Evolutionary conservation across 1,140 invertebrate genomes (phyloP).

Genomic region (Phthorimaea operculella): DNA sequence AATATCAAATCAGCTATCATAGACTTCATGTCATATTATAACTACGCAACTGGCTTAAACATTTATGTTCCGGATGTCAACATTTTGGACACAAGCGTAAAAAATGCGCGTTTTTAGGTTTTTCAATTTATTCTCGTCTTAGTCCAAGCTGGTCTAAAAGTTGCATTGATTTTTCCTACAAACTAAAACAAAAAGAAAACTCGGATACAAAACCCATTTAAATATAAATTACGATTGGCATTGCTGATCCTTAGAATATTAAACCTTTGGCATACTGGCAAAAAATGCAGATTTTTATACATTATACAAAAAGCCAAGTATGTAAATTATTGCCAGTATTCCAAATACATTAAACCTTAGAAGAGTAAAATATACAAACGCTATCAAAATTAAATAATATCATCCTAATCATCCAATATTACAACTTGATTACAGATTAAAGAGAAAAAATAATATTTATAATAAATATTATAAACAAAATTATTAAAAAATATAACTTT

Average conservation of each 20-base stretch:
- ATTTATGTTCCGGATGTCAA: not conserved
- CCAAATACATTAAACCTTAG: not conserved
- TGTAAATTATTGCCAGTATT: not conserved
- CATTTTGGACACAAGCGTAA: not conserved
- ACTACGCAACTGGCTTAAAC: no score
- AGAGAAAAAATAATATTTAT: conserved; percentile 6
- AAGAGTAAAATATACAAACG: conserved; percentile 8
- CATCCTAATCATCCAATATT: not conserved
- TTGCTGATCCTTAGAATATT: not conserved
- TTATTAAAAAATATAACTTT: conserved; percentile 6
- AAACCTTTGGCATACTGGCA: not conserved
- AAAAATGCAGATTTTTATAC: not conserved
- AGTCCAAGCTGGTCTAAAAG: no score
- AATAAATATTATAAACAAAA: conserved; percentile 6
- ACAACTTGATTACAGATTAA: conserved; percentile 1
- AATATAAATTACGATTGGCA: conserved; percentile 3
- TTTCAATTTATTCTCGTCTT: no score
- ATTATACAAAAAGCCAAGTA: not conserved
- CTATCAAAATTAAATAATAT: conserved; percentile 12
- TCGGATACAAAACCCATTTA: conserved; percentile 2
- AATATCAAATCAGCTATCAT: no score
- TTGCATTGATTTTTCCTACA: not conserved
- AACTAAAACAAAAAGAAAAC: not conserved
- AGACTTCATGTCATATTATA: no score
- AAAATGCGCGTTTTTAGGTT: not conserved